Base-by-base conservation (phyloP, 2,113 vertebrate genomes). In the Pontoporia blainvillei region DNA sequence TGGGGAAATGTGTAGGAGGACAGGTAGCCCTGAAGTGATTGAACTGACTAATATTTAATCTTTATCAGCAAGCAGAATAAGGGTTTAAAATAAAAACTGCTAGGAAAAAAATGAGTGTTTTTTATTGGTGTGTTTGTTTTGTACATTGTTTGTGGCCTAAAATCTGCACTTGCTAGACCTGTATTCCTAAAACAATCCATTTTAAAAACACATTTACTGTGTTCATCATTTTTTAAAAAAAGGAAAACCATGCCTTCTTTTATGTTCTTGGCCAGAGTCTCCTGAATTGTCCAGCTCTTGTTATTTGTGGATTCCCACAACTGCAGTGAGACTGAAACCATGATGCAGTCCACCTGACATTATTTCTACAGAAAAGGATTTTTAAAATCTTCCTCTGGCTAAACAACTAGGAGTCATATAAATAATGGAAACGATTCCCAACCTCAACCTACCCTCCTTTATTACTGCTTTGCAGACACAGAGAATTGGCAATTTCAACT, bases 391-490 rank as follows among this genome's bases (percentile, higher is more conserved):
- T 57, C 20, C 1, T 92, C 66, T 39, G 59, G 46, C 39, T 90
- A 89, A 94, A 95, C 36, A 76, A 52, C 29, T 89, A 23, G n/a
- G 46, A 95, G 31, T 88, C 41, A 10, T 41, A 96, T 76, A 95
- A 93, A 97, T 81, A 85, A 83, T 31, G 27, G 62, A 96, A 89
- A 52, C 34, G 82, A 46, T 62, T 75, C 34, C 18, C 25, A 66
- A 27, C 14, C 20, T 25, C 18, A 61, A 14, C 31, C 78, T 72
- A 8, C 44, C n/a, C 9, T 82, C 84, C 25, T 82, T 67, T 61
- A 25, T 78, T 59, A 75, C n/a, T 82, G 9, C 49, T 94, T 76
- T 81, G 39, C 20, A 71, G 49, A 44, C 3, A 52, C 78, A 76
- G 3, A 31, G 9, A 95, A 91, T 4, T 75, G 44, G 29, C 29